These are phyloP conservation scores for Aphidius ervi DNA, from an alignment of 1,140 invertebrate species.

Conservation along the genomic window DNA sequence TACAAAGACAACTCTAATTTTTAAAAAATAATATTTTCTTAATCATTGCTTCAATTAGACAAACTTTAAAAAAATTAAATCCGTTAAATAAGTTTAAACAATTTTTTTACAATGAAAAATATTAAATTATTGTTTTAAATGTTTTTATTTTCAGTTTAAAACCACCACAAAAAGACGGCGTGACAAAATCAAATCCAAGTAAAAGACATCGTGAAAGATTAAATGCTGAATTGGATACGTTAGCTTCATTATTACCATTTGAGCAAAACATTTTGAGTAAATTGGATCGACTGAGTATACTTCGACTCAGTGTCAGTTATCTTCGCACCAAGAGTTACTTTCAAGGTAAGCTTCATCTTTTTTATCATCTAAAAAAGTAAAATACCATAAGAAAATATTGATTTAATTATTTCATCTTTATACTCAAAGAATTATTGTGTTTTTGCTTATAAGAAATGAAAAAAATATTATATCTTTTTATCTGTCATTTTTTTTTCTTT, in stretches of 20 bases:
- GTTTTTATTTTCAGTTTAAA: constrained; percentile 73
- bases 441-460: neutral
- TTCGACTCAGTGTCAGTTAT: constrained; percentile 95
- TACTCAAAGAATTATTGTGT: neutral
- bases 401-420: neutral
- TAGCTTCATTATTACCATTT: constrained; percentile 96
- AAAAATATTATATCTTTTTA: neutral
- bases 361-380: neutral
- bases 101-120: constrained; percentile 12
- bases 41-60: constrained; percentile 35
- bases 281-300: constrained; percentile 94
- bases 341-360: constrained; percentile 73
- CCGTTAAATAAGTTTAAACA: constrained; percentile 32
- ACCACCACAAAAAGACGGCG: constrained; percentile 90
- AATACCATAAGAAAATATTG: neutral
- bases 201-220: constrained; percentile 95
- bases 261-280: constrained; percentile 98
- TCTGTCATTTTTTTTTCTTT: neutral
- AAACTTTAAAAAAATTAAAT: constrained; percentile 27
- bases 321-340: constrained; percentile 98
- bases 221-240: constrained; percentile 95
- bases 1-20: too few species aligned
- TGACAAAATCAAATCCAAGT: constrained; percentile 98
- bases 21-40: too few species aligned
- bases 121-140: too few species aligned